These are phyloP conservation scores for Archilochus colubris DNA, from an alignment of 2,113 vertebrate species.

Conservation along the genomic window DNA sequence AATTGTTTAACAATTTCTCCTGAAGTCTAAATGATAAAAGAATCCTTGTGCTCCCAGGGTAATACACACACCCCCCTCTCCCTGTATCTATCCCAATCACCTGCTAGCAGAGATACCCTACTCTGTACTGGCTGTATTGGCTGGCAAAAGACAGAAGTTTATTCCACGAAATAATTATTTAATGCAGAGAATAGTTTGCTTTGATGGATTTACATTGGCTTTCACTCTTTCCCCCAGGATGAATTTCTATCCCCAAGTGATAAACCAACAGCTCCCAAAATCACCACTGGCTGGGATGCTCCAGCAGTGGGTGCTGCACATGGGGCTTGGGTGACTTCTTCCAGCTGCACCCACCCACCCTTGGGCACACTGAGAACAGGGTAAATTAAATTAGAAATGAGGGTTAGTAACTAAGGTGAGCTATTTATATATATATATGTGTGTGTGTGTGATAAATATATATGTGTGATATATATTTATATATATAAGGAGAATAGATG, in stretches of 20 bases:
- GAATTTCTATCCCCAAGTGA: background rate
- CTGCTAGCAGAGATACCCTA: background rate
- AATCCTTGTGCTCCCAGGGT: background rate
- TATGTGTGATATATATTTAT: accelerated
- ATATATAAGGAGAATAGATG: background rate
- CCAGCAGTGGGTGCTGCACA: accelerated
- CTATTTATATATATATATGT: accelerated
- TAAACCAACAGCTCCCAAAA: background rate
- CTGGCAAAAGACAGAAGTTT: background rate
- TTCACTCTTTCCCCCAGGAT: background rate
- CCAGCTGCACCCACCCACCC: background rate
- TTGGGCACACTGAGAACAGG: background rate
- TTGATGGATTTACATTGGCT: background rate
- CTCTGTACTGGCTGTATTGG: background rate
- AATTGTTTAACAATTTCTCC: background rate
- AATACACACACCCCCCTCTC: background rate
- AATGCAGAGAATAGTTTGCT: background rate
- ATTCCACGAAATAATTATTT: background rate
- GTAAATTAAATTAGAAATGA: background rate
- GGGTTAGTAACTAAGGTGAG: background rate
- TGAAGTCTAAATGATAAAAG: background rate
- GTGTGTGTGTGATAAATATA: too few species aligned
- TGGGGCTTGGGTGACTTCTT: background rate
- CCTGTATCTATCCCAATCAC: too few species aligned
- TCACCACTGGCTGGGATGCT: accelerated